Evolutionary conservation across 53 echinoderm and acorn worm species (phyloP), one percentile per base, ranked within the genome.

Genomic region (Pentamera pediparva): DNA sequence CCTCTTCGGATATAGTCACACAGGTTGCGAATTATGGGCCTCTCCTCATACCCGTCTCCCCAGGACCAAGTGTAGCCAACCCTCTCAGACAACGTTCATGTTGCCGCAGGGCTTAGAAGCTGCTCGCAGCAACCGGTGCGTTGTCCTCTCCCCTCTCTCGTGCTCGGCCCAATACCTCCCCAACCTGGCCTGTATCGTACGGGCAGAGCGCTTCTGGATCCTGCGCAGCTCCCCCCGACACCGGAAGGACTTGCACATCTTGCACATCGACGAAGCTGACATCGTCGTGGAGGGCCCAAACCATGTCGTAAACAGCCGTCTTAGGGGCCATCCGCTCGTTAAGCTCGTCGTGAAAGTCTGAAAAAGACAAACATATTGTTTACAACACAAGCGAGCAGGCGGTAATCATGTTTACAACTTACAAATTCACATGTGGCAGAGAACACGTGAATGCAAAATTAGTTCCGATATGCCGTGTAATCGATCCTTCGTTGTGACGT

Each of bases 211-310:
- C 62, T 62, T 62, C 19, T 62, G 62, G 1, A 62, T 33, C 36
- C 62, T 19, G 4, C 37, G 36, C 34, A 62, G 62, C 36, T 62
- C 37, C 36, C 18, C 37, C 38, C 4, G 62, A 62, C 21, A 62
- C 62, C 37, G 37, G 36, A 2, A 35, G 62, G n/a, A 62, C 62
- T 35, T 62, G 62, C 17, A n/a, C n/a, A n/a, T n/a, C n/a, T n/a
- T n/a, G n/a, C n/a, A 19, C 19, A 4, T 62, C 26, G 0, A 62
- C 35, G 36, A 62, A 62, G 62, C 4, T 62, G 35, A 38, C 62
- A 7, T 34, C 36, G 17, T 33, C 35, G 21, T 15, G 17, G 5
- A 62, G 62, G 17, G 38, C 62, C 24, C 11, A 7, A 2, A 62
- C 6, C 15, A 62, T 35, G 12, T 32, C 34, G 24, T 62, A 62